These are phyloP conservation scores for Pterophyllum scalare DNA, from an alignment of 2,113 vertebrate genomes.

Conservation along the genomic window DNA sequence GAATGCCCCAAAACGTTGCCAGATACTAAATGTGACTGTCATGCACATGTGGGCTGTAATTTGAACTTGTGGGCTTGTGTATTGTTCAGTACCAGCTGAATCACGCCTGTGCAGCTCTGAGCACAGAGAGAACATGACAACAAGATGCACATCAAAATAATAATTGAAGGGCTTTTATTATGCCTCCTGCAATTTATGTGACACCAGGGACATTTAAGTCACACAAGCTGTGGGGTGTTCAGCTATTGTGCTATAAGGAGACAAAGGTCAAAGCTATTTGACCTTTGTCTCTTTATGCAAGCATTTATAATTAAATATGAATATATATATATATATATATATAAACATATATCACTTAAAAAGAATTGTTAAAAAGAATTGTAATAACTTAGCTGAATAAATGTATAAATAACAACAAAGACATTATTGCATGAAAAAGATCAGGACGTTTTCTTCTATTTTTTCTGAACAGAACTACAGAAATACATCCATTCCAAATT, in stretches of 20 bases:
- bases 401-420: not conserved
- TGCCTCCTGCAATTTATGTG: not conserved
- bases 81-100: not conserved
- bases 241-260: no score
- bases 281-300: not conserved
- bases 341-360: not conserved
- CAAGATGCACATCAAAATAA: not conserved
- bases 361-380: accelerated
- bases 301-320: not conserved
- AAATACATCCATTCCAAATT: not conserved
- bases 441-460: not conserved
- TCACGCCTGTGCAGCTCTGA: not conserved
- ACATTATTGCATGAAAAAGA: not conserved
- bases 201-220: not conserved
- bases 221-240: not conserved
- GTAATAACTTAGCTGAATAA: not conserved
- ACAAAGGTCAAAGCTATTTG: not conserved
- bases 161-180: not conserved
- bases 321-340: not conserved
- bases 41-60: constrained; percentile 39
- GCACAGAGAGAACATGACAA: not conserved
- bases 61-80: not conserved
- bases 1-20: constrained; percentile 8
- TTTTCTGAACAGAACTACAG: not conserved
- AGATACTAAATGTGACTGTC: constrained; percentile 25